Evolutionary conservation across 2,888 invertebrate species (phyloP).

Genomic region (Hypomecis punctinalis): DNA sequence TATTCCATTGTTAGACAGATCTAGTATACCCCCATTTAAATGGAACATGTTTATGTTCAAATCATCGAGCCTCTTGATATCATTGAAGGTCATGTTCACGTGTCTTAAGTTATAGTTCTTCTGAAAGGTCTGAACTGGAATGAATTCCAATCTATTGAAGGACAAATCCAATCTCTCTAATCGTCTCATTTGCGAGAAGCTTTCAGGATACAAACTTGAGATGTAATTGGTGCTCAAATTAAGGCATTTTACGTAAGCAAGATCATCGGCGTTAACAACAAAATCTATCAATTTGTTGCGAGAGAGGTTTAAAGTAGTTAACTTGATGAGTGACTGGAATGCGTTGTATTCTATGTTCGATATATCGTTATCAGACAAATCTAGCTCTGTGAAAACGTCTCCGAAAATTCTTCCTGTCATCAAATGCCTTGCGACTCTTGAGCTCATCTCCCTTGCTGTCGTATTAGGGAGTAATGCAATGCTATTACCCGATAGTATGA

Average conservation of each 20-base stretch:
- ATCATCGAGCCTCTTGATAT: conserved; percentile 56
- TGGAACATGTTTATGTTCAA: conserved; percentile 67
- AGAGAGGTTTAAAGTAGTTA: conserved; percentile 68
- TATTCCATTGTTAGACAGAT: conserved; percentile 71
- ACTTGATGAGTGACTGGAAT: conserved; percentile 62
- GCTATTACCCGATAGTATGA: conserved; percentile 67
- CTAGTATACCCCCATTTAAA: conserved; percentile 67
- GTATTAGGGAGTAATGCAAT: conserved; percentile 64
- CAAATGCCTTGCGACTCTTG: conserved; percentile 52
- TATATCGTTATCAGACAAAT: conserved; percentile 71
- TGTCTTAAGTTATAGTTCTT: conserved; percentile 62
- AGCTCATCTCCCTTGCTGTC: conserved; percentile 52
- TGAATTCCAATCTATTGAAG: conserved; percentile 60
- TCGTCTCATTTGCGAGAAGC: conserved; percentile 65
- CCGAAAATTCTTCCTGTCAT: conserved; percentile 41
- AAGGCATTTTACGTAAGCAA: conserved; percentile 61
- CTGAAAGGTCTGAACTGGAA: conserved; percentile 63
- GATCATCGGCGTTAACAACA: conserved; percentile 60
- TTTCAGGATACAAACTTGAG: conserved; percentile 57
- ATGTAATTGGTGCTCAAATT: conserved; percentile 71
- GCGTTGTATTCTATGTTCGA: conserved; percentile 66
- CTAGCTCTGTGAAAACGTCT: conserved; percentile 65
- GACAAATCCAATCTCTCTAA: conserved; percentile 76
- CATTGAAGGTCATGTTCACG: conserved; percentile 70
- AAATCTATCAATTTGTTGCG: conserved; percentile 64